These are phyloP conservation scores for Drosophila nr. fundita DNA, from an alignment of 2,888 invertebrate species.

Conservation along the genomic window DNA sequence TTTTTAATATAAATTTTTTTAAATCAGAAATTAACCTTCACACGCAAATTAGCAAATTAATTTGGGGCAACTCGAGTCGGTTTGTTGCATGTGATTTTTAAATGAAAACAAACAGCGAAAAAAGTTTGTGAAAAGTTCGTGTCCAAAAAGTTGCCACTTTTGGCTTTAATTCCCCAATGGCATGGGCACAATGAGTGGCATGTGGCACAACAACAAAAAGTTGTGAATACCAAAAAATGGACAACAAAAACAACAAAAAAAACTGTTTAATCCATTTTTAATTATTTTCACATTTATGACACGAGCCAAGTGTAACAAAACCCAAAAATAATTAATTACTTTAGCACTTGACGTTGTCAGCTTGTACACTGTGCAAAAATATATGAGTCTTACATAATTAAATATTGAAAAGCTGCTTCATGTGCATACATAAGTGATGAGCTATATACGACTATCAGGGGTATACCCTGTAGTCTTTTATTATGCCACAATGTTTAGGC, in stretches of 20 bases:
- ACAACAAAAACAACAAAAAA: slow-evolving; percentile 5
- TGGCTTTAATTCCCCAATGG: slow-evolving; percentile 20
- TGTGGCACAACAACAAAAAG: slow-evolving; percentile 33
- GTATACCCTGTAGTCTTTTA: not conserved
- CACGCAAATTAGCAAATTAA: slow-evolving; percentile 4
- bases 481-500: not conserved
- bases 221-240: not conserved
- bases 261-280: slow-evolving; percentile 59
- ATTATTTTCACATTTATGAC: slow-evolving; percentile 61
- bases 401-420: not conserved
- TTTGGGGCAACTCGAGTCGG: not conserved
- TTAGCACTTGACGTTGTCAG: slow-evolving; percentile 36
- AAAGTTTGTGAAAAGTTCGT: slow-evolving; percentile 61
- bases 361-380: slow-evolving; percentile 26
- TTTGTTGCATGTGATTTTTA: slow-evolving; percentile 59
- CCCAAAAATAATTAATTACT: slow-evolving; percentile 36
- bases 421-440: not conserved
- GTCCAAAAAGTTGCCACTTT: slow-evolving; percentile 58
- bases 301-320: slow-evolving; percentile 34
- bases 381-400: not conserved
- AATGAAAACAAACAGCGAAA: slow-evolving; percentile 67
- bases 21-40: not conserved
- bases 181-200: slow-evolving; percentile 48
- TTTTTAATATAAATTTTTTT: not conserved
- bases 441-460: not conserved